A percentile compares a stretch with the other conserved stretches of the same genome.
These are phyloP conservation scores for Dione vanillae DNA, from an alignment of 2,888 invertebrate species.

Conservation along the genomic window DNA sequence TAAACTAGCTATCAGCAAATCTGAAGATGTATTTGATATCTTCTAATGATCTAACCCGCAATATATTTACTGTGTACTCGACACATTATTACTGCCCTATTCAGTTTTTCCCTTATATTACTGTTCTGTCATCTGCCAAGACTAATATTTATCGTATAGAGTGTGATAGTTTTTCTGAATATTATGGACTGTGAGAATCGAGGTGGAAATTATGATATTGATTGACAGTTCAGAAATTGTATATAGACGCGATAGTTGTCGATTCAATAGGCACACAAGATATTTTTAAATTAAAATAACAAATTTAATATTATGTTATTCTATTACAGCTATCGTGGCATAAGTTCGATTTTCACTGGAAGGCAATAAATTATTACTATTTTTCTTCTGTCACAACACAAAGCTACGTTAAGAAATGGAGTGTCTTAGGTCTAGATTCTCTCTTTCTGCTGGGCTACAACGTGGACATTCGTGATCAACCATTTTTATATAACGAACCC, in stretches of 20 bases:
- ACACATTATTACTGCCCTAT: background rate
- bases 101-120: conserved; percentile 8
- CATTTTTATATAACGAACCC: no score
- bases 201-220: background rate
- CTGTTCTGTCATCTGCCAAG: conserved; percentile 7
- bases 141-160: conserved; percentile 12
- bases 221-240: background rate
- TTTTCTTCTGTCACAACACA: background rate
- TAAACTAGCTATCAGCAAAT: conserved; percentile 7
- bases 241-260: background rate
- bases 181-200: background rate
- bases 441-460: no score
- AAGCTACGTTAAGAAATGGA: no score
- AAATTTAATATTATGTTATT: no score
- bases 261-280: background rate
- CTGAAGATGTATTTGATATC: conserved; percentile 11
- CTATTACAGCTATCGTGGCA: no score
- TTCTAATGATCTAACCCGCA: conserved; percentile 11
- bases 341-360: no score
- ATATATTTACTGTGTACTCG: conserved; percentile 11
- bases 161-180: background rate
- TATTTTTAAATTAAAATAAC: no score
- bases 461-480: no score
- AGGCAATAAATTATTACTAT: no score
- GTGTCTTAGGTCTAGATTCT: no score